A percentile compares a stretch with the other conserved stretches of the same genome.
Evolutionary conservation across 2,113 vertebrate species (phyloP).

Genomic region (Hylia prasina): DNA sequence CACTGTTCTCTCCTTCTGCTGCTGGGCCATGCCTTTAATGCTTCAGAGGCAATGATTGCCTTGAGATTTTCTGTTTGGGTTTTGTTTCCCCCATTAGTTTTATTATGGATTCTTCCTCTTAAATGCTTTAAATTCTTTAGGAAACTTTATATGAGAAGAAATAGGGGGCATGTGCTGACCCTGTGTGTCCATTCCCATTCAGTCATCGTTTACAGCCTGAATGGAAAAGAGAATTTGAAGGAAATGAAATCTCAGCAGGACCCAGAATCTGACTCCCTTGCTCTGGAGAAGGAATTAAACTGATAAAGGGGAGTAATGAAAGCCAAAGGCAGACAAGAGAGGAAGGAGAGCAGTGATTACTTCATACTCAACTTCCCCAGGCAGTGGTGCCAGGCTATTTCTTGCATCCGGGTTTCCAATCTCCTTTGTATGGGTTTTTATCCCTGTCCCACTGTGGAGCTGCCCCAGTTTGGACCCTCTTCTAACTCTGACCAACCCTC

Average conservation of each 20-base stretch:
- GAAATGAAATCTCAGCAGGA: neutral
- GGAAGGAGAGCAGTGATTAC: neutral
- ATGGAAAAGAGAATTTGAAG: neutral
- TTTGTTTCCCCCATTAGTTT: neutral
- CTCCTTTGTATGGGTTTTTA: neutral
- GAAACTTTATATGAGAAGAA: neutral
- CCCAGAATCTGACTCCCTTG: neutral
- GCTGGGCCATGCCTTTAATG: neutral
- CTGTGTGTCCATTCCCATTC: fast-evolving
- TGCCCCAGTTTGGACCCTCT: neutral
- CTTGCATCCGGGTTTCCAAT: neutral
- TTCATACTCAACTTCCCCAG: neutral
- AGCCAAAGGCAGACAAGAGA: neutral
- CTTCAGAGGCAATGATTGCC: neutral
- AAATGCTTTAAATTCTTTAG: neutral
- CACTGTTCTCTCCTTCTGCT: neutral
- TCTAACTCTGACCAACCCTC: neutral
- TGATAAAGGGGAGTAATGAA: neutral
- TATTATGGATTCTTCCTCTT: neutral
- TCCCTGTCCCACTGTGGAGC: neutral
- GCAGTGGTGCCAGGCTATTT: neutral
- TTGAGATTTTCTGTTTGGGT: neutral
- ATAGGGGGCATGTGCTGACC: neutral
- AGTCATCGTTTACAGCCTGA: neutral
- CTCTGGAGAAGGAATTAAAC: neutral